A percentile compares a stretch with the other conserved stretches of the same genome.
Conservation (phyloP, 92 coral and sea anemone genomes). For the Parazoanthus darwini region DNA sequence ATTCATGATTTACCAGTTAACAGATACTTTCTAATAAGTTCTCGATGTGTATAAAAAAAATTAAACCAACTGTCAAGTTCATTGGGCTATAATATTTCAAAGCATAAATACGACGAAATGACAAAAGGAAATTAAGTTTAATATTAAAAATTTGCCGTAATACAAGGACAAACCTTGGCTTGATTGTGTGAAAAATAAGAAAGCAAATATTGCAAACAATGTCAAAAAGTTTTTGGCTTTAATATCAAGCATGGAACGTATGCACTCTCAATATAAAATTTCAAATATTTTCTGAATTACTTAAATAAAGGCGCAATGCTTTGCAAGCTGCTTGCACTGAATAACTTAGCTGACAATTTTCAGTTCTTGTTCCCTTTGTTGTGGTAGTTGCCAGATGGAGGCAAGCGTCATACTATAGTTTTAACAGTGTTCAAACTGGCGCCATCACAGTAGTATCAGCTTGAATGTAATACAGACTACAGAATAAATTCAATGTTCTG, state of each 20-base stretch:
- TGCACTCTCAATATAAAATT: constrained; percentile 38
- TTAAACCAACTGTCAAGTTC: background rate
- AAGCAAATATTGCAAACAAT: constrained; percentile 26
- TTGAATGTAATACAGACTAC: background rate
- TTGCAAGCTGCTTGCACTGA: constrained; percentile 17
- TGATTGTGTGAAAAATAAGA: background rate
- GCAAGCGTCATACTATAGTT: background rate
- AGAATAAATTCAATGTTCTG: background rate
- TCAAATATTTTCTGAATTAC: constrained; percentile 30
- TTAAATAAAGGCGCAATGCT: constrained; percentile 45
- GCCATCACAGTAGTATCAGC: background rate
- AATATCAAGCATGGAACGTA: constrained; percentile 37
- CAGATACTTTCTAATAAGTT: background rate
- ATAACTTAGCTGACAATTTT: constrained; percentile 29
- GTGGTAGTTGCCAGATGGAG: background rate
- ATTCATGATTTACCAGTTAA: background rate
- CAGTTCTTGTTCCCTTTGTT: background rate
- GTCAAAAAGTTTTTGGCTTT: constrained; percentile 22
- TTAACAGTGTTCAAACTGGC: constrained; percentile 10
- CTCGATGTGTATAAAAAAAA: background rate
- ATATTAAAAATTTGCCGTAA: background rate
- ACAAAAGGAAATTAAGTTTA: background rate
- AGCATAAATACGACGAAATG: constrained; percentile 30
- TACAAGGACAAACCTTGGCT: constrained; percentile 10
- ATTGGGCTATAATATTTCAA: background rate